Evolutionary conservation across 2,888 invertebrate genomes (phyloP), one percentile per base, ranked within the genome.

Genomic region (Drosophila cognata): DNA sequence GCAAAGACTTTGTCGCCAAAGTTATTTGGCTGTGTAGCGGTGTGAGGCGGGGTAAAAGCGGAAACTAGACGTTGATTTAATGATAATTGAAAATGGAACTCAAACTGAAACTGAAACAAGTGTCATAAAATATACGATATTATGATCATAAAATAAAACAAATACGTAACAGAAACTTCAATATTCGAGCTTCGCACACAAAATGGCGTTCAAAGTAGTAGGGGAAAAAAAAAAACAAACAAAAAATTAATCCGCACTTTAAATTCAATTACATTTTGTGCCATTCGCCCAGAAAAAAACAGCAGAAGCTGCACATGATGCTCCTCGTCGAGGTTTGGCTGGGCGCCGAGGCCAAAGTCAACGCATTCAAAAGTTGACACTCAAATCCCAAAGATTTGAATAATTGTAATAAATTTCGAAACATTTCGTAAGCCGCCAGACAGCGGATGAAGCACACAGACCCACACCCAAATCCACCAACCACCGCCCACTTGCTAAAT

Each of bases 321-420:
- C 77, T 77, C 63, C 51, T 43, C 46, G 29, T n/a, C 41, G 56
- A 61, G 59, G 63, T 61, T 81, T 63, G 52, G 64, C 62, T 53
- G 70, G 57, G 63, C 31, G 52, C 46, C 48, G 52, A 29, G 56
- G 62, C 56, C 67, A 73, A 77, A 79, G 75, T 77, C 83, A 77
- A 82, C 81, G 89, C 90, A 83, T 90, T 86, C 87, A 88, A 88
- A 91, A 88, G 87, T 91, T 91, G 91, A 85, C 90, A 74, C 88
- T 75, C 74, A 88, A 88, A 88, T 88, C 88, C 88, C 77, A 77
- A 83, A 82, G 90, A 88, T 88, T 88, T 88, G 88, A 88, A 88
- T 90, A 88, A 88, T 91, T 88, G 89, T 88, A 88, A 89, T 91
- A 91, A 90, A 91, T 91, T 84, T 72, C 41, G 67, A 75, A 83